A percentile compares a stretch with the other conserved stretches of the same genome.
These are phyloP conservation scores for Willisornis vidua DNA, from an alignment of 2,113 vertebrate genomes.

Conservation along the genomic window DNA sequence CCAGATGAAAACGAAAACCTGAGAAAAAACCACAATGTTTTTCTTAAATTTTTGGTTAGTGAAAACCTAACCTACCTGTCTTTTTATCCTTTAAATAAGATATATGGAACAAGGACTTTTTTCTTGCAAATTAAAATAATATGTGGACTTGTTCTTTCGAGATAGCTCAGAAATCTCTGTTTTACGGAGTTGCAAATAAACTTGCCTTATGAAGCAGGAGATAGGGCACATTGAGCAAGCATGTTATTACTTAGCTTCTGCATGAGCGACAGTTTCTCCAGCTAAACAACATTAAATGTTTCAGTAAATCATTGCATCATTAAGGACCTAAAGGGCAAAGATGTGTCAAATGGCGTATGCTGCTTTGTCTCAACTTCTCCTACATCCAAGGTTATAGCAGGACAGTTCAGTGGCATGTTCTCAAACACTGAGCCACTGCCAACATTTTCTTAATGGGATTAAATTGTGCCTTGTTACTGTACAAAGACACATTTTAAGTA, in stretches of 20 bases:
- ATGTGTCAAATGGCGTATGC: not conserved
- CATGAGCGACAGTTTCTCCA: not conserved
- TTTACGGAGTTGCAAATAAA: not conserved
- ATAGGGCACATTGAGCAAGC: not conserved
- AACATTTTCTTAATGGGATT: conserved; percentile 62
- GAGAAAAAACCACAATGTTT: not conserved
- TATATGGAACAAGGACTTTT: not conserved
- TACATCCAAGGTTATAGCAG: conserved; percentile 45
- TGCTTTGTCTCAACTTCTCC: conserved; percentile 51
- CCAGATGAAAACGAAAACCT: not conserved
- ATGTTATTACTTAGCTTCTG: not conserved
- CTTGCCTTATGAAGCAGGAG: not conserved
- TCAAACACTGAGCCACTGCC: conserved; percentile 35
- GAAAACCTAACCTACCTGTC: not conserved
- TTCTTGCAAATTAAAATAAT: not conserved
- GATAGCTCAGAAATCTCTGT: not conserved
- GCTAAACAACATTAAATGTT: conserved; percentile 28
- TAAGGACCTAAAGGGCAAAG: conserved; percentile 47
- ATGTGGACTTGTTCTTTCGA: not conserved
- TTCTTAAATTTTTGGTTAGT: not conserved
- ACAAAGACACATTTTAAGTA: conserved; percentile 35
- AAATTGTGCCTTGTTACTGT: conserved; percentile 53
- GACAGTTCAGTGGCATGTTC: conserved; percentile 40
- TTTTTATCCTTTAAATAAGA: not conserved
- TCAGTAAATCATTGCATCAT: conserved; percentile 50